Conservation (phyloP, 2,888 invertebrate species). For the Cybosia mesomella region DNA sequence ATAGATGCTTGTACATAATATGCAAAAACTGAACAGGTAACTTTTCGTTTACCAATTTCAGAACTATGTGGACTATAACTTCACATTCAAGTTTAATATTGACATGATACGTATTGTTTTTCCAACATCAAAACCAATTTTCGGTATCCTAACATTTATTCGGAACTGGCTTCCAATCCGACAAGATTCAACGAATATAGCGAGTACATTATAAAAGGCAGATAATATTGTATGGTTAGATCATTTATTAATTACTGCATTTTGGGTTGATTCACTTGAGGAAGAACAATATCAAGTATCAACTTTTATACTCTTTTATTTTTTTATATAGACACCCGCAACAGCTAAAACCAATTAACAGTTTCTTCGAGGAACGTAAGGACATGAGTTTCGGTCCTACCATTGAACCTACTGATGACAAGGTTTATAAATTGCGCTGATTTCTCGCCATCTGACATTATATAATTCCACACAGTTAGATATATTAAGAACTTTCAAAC, state of each 20-base stretch:
- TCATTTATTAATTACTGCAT: too few species aligned
- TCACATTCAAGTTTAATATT: neutral
- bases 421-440: neutral
- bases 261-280: too few species aligned
- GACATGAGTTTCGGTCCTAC: neutral
- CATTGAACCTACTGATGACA: neutral
- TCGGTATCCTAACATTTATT: too few species aligned
- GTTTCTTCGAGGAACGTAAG: neutral
- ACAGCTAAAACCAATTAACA: neutral
- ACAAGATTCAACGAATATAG: neutral
- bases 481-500: conserved; percentile 18
- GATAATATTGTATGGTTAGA: too few species aligned
- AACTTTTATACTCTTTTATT: too few species aligned
- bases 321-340: neutral
- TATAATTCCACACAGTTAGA: conserved; percentile 4
- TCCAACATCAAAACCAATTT: neutral
- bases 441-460: neutral
- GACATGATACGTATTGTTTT: neutral
- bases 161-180: neutral
- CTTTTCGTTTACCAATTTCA: neutral
- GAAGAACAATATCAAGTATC: too few species aligned
- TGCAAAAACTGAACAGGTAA: neutral
- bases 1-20: neutral
- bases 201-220: too few species aligned
- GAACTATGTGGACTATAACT: neutral